Evolutionary conservation across 2,888 invertebrate species (phyloP).

Genomic region (Phytoseiulus persimilis): DNA sequence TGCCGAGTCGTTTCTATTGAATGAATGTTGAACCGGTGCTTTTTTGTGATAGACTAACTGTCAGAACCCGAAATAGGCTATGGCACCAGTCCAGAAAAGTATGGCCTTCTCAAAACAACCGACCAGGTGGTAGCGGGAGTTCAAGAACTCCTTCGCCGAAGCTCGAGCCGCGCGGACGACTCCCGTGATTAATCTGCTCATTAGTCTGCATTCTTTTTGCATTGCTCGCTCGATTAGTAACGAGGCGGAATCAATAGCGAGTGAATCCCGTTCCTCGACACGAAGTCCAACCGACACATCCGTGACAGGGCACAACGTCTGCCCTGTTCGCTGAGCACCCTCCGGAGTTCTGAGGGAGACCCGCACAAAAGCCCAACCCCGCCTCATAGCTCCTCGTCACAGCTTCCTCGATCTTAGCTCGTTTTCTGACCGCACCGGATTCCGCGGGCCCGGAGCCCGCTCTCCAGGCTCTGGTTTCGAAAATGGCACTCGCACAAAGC

Average conservation of each 20-base stretch:
- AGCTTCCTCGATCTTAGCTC: too few relatives aligned
- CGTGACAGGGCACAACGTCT: too few relatives aligned
- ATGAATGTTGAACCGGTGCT: neutral
- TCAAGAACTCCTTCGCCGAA: neutral
- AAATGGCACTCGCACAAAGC: too few relatives aligned
- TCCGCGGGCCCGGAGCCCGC: too few relatives aligned
- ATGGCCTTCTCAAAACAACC: neutral
- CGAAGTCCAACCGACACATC: too few relatives aligned
- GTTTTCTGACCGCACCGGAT: too few relatives aligned
- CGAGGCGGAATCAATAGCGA: neutral
- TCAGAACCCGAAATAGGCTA: neutral
- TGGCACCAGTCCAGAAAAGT: neutral
- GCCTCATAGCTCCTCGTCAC: too few relatives aligned
- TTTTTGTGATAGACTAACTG: too few relatives aligned
- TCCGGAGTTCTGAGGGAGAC: too few relatives aligned
- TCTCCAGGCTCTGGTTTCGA: too few relatives aligned
- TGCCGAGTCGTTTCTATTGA: neutral
- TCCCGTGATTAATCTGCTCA: neutral
- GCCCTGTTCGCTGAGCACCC: too few relatives aligned
- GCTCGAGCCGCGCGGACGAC: neutral
- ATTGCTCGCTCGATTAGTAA: neutral
- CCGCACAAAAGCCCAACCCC: too few relatives aligned
- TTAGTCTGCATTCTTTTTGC: neutral
- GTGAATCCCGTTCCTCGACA: neutral
- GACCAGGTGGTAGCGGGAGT: neutral